A percentile compares a stretch with the other conserved stretches of the same genome.
phyloP scores from a whole-genome alignment of 2,797 vertebrate genomes.

The Hybognathus amarus region DNA sequence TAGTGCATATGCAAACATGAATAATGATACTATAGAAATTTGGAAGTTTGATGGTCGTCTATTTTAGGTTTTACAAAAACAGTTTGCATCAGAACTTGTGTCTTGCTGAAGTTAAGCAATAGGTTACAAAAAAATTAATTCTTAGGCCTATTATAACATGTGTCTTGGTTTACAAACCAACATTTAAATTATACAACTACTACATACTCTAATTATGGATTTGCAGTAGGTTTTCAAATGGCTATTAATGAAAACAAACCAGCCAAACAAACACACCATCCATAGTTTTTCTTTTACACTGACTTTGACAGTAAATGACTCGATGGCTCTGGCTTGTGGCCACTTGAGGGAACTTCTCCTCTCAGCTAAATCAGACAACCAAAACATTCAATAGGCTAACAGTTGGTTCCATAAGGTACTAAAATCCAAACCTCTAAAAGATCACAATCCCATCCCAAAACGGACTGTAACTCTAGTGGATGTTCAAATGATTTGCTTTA shows the following conservation, averaged over 20 bases:
- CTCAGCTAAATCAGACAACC: neutral
- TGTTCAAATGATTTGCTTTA: neutral
- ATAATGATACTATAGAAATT: too few relatives aligned
- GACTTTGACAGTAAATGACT: constrained; percentile 29
- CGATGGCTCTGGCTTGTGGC: constrained; percentile 68
- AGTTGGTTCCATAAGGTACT: neutral
- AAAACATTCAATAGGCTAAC: neutral
- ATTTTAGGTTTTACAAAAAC: neutral
- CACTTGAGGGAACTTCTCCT: neutral
- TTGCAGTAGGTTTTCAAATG: neutral
- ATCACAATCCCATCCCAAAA: neutral
- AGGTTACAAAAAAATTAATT: neutral
- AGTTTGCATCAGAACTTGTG: neutral
- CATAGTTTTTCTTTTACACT: neutral
- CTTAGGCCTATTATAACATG: too few relatives aligned
- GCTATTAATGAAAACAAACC: neutral
- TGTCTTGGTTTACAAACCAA: neutral
- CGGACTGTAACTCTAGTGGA: neutral
- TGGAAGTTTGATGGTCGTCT: neutral
- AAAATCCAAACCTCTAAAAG: neutral
- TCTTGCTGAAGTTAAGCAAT: neutral
- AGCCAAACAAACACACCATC: too few relatives aligned
- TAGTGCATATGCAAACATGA: neutral
- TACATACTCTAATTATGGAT: neutral
- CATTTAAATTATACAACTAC: neutral